phyloP scores from a whole-genome alignment of 2,797 vertebrate species.

The Pristis pectinata region DNA sequence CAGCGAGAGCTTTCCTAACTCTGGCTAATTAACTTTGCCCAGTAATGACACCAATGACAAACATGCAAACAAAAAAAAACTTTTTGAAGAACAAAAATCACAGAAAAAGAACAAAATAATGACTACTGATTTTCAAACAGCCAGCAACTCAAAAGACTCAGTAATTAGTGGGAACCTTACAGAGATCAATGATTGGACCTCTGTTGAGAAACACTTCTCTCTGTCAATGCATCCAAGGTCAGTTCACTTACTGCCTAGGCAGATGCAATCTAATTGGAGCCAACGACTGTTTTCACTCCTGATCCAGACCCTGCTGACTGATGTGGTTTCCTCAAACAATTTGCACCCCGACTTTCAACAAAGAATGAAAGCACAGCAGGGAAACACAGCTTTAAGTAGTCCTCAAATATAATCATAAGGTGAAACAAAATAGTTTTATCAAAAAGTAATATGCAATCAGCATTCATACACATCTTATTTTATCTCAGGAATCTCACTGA shows the following conservation, averaged over 20 bases:
- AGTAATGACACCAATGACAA: background rate
- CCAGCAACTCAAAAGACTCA: background rate
- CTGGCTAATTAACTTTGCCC: background rate
- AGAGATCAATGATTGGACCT: slow-evolving; percentile 21
- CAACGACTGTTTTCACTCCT: background rate
- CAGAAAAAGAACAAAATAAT: background rate
- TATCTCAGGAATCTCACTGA: background rate
- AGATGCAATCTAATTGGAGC: slow-evolving; percentile 9
- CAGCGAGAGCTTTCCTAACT: background rate
- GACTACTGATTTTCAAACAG: slow-evolving; percentile 22
- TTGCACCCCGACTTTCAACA: background rate
- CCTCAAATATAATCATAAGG: background rate
- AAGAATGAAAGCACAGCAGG: background rate
- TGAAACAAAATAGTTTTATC: background rate
- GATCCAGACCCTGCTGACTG: background rate
- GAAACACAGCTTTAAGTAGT: background rate
- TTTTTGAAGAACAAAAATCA: slow-evolving; percentile 5
- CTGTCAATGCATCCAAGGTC: background rate
- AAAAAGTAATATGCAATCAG: background rate
- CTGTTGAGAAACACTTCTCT: background rate
- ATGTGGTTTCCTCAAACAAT: background rate
- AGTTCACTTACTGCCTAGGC: background rate
- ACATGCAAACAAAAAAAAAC: background rate
- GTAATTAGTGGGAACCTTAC: background rate
- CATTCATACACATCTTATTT: background rate